Percentiles rank a stretch among this genome's conserved stretches.
Evolutionary conservation across 2,797 vertebrate species (phyloP).

Genomic region (Karalla daura): DNA sequence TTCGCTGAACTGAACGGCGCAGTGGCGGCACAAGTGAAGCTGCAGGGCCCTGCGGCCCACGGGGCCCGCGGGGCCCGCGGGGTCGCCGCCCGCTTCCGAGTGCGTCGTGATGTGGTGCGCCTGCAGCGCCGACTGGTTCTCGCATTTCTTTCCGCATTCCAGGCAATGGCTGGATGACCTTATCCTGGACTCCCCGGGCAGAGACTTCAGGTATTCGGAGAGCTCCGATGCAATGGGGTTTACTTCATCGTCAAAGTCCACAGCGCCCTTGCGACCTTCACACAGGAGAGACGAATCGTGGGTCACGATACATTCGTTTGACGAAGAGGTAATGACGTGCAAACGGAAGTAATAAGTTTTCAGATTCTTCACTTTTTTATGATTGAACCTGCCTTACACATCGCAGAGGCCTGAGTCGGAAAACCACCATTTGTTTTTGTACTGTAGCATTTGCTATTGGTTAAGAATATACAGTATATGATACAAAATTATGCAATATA

Average conservation of each 20-base stretch:
- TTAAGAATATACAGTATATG: no score
- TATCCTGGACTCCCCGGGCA: slow-evolving; percentile 69
- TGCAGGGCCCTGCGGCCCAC: not conserved
- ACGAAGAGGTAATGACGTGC: no score
- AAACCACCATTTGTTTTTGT: no score
- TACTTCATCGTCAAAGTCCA: slow-evolving; percentile 57
- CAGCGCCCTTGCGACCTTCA: slow-evolving; percentile 62
- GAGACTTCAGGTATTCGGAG: slow-evolving; percentile 72
- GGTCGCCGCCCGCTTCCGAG: slow-evolving; percentile 6
- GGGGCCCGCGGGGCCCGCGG: no score
- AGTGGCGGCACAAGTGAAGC: slow-evolving; percentile 69
- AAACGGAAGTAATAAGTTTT: no score
- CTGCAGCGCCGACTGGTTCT: slow-evolving; percentile 66
- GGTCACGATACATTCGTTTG: no score
- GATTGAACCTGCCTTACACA: no score
- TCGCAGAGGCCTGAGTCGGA: no score
- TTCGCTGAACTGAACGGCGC: slow-evolving; percentile 62
- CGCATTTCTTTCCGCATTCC: slow-evolving; percentile 69
- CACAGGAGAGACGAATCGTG: slow-evolving; percentile 6
- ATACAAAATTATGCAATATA: no score
- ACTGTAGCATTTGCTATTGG: no score
- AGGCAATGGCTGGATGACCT: slow-evolving; percentile 60
- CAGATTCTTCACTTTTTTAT: no score
- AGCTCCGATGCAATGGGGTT: slow-evolving; percentile 59
- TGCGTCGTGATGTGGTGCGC: slow-evolving; percentile 64